Evolutionary conservation across 2,113 vertebrate genomes (phyloP).

Genomic region (Glareola pratincola): DNA sequence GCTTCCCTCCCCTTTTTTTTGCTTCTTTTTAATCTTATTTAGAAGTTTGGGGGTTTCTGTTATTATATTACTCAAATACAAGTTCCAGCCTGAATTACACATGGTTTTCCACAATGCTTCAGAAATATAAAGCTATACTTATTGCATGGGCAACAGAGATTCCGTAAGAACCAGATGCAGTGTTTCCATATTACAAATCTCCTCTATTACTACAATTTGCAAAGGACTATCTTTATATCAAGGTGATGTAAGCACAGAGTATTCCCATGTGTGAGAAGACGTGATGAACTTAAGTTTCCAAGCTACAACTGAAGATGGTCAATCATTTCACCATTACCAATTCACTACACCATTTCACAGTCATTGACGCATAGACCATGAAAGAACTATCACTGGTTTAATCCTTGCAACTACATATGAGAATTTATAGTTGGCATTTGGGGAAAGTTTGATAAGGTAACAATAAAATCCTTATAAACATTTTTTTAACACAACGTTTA

Average conservation of each 20-base stretch:
- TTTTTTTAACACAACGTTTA: not conserved
- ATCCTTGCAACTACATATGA: not conserved
- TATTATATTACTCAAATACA: not conserved
- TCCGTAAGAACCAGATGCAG: not conserved
- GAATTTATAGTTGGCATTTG: not conserved
- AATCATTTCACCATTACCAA: not conserved
- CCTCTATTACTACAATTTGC: not conserved
- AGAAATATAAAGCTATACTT: not conserved
- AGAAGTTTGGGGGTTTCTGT: fast-evolving
- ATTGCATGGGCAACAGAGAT: not conserved
- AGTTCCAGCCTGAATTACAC: not conserved
- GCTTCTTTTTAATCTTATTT: not conserved
- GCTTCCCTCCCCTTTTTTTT: no score
- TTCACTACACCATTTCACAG: not conserved
- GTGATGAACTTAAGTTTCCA: not conserved
- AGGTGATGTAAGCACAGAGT: not conserved
- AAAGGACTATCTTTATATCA: not conserved
- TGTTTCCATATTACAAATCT: not conserved
- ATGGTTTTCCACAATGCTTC: not conserved
- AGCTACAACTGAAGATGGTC: not conserved
- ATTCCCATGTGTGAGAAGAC: not conserved
- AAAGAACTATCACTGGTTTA: not conserved
- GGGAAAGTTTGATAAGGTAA: not conserved
- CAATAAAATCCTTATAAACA: not conserved
- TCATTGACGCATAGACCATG: not conserved